Base-by-base conservation (phyloP, 53 echinoderm and acorn worm genomes). In the Luidia sarsii region DNA sequence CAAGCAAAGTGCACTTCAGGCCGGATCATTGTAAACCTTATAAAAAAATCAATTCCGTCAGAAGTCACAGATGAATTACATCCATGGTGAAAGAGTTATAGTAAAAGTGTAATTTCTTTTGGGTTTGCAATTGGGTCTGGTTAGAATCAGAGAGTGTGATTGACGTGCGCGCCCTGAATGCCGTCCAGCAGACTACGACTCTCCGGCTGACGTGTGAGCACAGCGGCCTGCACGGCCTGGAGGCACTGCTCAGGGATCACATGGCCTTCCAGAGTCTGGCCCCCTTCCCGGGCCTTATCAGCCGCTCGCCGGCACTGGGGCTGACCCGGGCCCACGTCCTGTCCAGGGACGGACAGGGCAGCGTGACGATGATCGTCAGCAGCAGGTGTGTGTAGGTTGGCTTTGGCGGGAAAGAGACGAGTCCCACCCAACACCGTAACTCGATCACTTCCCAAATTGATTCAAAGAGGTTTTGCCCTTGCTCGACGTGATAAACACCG, bases 301-400 rank as follows among this genome's bases (percentile, higher is more conserved):
- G 56, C 45, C 32, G 67, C 27, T 7, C 57, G 18, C 41, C 41
- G 23, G 46, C 64, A 25, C 54, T 81, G 5, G 34, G 33, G 16
- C 20, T 57, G 33, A 75, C 54, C 57, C 65, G 74, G 23, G 37
- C 75, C 27, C 32, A 67, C 33, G 52, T 67, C 33, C 52, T 41
- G 32, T 63, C 50, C 6, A 57, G 27, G 4, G 67, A 75, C 7
- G 79, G 75, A 10, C 45, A 35, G 1, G 11, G 51, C 18, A 65
- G 34, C 52, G 56, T 50, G 25, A 30, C 36, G 36, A 19, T 81
- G 13, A 51, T 21, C 29, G 75, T 85, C 2, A 54, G 35, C 37
- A 85, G 74, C 48, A 75, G 85, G 85, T 85, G 66, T 14, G 71
- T 71, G 7, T 3, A 57, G 18, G n/a, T n/a, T n/a, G n/a, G n/a